These are phyloP conservation scores for Anguilla pacifica DNA, from an alignment of 2,797 vertebrate species.

Conservation along the genomic window DNA sequence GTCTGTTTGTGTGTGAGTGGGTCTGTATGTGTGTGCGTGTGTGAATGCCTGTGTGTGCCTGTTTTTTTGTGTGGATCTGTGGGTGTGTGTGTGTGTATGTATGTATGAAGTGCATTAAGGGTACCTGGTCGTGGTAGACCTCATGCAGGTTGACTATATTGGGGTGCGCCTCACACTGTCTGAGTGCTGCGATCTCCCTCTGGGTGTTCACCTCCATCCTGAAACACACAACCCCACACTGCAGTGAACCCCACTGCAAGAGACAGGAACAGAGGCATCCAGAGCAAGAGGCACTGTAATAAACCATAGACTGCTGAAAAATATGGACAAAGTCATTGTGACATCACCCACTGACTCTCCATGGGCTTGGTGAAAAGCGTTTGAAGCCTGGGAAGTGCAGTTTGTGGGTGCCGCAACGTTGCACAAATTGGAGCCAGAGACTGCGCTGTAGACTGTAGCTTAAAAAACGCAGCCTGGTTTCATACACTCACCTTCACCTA, in stretches of 20 bases:
- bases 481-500: background rate
- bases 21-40: background rate
- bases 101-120: background rate
- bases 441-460: too few relatives aligned
- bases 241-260: background rate
- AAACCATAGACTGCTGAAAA: too few relatives aligned
- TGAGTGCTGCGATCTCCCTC: constrained; percentile 85
- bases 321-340: too few relatives aligned
- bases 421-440: too few relatives aligned
- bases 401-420: too few relatives aligned
- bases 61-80: background rate
- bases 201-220: constrained; percentile 89
- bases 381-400: too few relatives aligned
- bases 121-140: constrained; percentile 88
- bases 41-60: background rate
- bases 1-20: background rate
- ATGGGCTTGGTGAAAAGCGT: too few relatives aligned
- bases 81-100: background rate
- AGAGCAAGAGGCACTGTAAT: background rate
- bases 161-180: constrained; percentile 84
- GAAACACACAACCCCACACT: constrained; percentile 29
- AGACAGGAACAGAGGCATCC: too few relatives aligned
- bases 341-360: too few relatives aligned
- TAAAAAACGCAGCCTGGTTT: too few relatives aligned
- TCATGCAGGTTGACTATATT: constrained; percentile 87